Base-by-base conservation (phyloP, 1,140 invertebrate species). In the Drepana arcuata region DNA sequence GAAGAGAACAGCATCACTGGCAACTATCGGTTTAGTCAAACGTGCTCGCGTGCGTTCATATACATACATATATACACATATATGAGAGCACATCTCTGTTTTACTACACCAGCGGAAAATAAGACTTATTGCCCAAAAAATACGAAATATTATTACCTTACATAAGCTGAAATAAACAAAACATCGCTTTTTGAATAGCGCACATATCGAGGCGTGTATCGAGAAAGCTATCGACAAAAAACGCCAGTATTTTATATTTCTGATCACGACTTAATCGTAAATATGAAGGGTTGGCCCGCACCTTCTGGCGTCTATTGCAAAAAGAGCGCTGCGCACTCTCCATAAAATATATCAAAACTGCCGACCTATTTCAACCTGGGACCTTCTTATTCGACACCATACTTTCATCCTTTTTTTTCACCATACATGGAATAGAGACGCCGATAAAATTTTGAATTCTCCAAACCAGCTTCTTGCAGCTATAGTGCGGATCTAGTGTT, bases 281-380 rank as follows among this genome's bases (percentile, higher is more conserved):
- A 78, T 73, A 78, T 78, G 70, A 74, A 73, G 66, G 70, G 73
- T 73, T 66, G 52, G 47, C 35, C 45, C 57, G 69, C 70, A 72
- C 73, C 73, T 74, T 78, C 63, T 78, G 73, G 55, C 52, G 44
- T 57, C 73, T 78, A 78, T 78, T 73, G 73, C 73, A 71, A 71
- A 74, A 73, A 74, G 69, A 78, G 59, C 48, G 58, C 48, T 54
- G 45, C 49, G 48, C 52, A n/a, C 6, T 72, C 70, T 72, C 62
- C 64, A 78, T 78, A 78, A 78, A 72, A 78, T 78, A 72, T 74
- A 68, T 67, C 57, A 48, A n/a, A n/a, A n/a, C n/a, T n/a, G n/a
- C n/a, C n/a, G n/a, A 27, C 49, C 23, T 62, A 59, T 62, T 57
- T 44, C 36, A 34, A 27, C 25, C 6, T 12, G 7, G n/a, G 21